A percentile compares a stretch with the other conserved stretches of the same genome.
Conservation (phyloP, 2,888 invertebrate genomes). For the Rhingia campestris region DNA sequence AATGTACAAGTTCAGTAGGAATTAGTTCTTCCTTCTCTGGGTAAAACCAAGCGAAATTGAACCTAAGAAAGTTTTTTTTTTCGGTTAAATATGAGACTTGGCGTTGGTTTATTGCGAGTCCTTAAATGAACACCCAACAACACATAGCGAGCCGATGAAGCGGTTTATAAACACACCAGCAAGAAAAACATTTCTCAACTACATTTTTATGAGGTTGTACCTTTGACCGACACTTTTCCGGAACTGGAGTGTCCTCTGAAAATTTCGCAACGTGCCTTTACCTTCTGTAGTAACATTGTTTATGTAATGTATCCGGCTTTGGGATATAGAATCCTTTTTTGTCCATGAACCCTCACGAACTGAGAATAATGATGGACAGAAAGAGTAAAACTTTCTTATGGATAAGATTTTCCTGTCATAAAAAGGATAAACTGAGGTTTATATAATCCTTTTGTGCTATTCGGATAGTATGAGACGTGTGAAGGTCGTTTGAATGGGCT, state of each 20-base stretch:
- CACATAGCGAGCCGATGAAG: not conserved
- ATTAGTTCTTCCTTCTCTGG: slow-evolving; percentile 29
- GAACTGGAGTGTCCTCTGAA: slow-evolving; percentile 17
- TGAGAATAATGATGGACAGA: not conserved
- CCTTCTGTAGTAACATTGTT: slow-evolving; percentile 40
- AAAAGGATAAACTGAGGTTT: too few relatives aligned
- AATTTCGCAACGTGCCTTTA: slow-evolving; percentile 25
- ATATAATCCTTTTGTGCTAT: too few relatives aligned
- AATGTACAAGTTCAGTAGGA: slow-evolving; percentile 42
- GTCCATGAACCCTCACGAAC: slow-evolving; percentile 5
- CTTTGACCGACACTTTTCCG: slow-evolving; percentile 41
- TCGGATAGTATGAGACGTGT: too few relatives aligned
- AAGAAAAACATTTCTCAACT: slow-evolving; percentile 13
- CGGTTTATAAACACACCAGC: slow-evolving; percentile 29
- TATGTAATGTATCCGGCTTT: not conserved
- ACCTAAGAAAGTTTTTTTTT: slow-evolving; percentile 1
- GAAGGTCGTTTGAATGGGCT: too few relatives aligned
- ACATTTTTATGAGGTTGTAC: slow-evolving; percentile 62
- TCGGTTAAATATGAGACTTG: slow-evolving; percentile 32
- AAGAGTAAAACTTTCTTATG: slow-evolving; percentile 25
- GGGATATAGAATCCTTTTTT: not conserved
- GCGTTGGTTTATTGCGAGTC: slow-evolving; percentile 33
- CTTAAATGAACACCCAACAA: slow-evolving; percentile 5
- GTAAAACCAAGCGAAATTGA: slow-evolving; percentile 10
- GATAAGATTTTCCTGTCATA: not conserved